Conservation (phyloP, 2,113 vertebrate genomes). For the Pachyramphus minor region DNA sequence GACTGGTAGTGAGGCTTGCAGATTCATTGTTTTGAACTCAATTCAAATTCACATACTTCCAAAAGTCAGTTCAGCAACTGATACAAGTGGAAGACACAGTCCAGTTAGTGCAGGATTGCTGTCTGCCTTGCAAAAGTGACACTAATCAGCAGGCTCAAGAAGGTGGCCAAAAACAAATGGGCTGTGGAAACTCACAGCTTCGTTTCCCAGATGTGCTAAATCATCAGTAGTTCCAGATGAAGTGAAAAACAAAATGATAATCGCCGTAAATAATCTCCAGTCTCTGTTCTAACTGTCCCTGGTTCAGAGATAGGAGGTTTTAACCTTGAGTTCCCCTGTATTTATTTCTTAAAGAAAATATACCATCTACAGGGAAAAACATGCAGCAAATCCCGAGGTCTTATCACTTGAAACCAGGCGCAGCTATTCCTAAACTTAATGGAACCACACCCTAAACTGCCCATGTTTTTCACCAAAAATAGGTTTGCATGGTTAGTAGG, state of each 20-base stretch:
- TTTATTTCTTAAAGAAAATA: slow-evolving; percentile 24
- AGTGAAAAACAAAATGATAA: neutral
- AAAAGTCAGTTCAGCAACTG: slow-evolving; percentile 4
- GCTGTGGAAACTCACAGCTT: slow-evolving; percentile 1
- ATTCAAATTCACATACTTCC: neutral
- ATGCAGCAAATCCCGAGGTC: neutral
- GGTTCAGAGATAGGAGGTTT: neutral
- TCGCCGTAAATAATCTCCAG: neutral
- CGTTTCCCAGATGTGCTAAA: slow-evolving; percentile 40
- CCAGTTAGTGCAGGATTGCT: neutral
- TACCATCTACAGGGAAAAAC: neutral
- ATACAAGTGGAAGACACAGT: neutral
- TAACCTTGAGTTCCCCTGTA: neutral
- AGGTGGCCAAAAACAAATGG: slow-evolving; percentile 29
- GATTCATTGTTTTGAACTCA: neutral
- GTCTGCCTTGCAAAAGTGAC: slow-evolving; percentile 20
- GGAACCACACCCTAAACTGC: slow-evolving; percentile 35
- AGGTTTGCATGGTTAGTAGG: neutral
- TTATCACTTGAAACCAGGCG: slow-evolving; percentile 32
- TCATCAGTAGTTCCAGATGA: slow-evolving; percentile 29
- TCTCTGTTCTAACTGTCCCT: neutral
- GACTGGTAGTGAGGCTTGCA: neutral
- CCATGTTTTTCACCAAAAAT: slow-evolving; percentile 39
- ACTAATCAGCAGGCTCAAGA: slow-evolving; percentile 24
- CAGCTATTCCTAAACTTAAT: slow-evolving; percentile 21